These are phyloP conservation scores for Pammene fasciana DNA, from an alignment of 2,888 invertebrate genomes.

Conservation along the genomic window DNA sequence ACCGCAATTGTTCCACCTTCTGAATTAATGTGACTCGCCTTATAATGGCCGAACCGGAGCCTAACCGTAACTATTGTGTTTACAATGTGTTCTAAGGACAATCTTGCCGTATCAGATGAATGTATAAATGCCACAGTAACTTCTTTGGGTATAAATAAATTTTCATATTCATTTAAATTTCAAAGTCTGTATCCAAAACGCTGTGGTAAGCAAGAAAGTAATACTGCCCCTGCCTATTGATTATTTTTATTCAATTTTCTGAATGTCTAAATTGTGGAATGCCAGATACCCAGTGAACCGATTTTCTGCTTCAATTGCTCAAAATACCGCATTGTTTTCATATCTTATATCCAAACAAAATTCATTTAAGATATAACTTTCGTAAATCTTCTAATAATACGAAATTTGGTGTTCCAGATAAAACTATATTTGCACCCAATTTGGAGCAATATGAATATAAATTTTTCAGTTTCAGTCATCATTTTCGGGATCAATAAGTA, in stretches of 20 bases:
- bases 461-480: too few species aligned
- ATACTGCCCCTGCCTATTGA: too few species aligned
- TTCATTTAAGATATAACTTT: background rate
- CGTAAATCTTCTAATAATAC: conserved; percentile 12
- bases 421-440: conserved; percentile 13
- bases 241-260: too few species aligned
- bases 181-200: background rate
- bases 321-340: background rate
- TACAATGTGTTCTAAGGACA: conserved; percentile 48
- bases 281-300: too few species aligned
- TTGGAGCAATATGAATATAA: background rate
- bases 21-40: conserved; percentile 66
- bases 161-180: background rate
- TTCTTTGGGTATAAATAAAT: background rate
- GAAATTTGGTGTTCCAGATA: background rate
- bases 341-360: background rate
- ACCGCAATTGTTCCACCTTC: conserved; percentile 67
- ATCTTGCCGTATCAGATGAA: conserved; percentile 56
- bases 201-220: background rate
- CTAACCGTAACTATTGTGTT: conserved; percentile 48
- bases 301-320: background rate
- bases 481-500: background rate
- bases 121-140: conserved; percentile 51
- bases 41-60: conserved; percentile 56
- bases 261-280: background rate